Conservation (phyloP, 2,113 vertebrate genomes). For the Setophaga coronata region DNA sequence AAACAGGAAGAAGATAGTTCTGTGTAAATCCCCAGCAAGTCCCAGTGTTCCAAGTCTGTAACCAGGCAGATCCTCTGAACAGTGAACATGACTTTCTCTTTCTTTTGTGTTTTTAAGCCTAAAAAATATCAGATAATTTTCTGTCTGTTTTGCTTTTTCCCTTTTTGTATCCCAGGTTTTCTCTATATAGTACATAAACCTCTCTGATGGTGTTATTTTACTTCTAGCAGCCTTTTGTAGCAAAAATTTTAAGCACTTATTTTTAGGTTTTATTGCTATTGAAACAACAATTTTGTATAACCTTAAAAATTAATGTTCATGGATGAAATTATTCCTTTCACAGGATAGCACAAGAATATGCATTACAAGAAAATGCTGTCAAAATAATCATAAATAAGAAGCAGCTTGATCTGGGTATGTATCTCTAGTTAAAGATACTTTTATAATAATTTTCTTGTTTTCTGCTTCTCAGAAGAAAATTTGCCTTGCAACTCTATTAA, state of each 20-base stretch:
- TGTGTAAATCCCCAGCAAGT: background rate
- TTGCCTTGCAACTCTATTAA: background rate
- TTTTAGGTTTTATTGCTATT: background rate
- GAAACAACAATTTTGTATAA: background rate
- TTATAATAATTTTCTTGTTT: background rate
- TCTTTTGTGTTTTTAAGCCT: background rate
- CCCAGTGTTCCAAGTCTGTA: background rate
- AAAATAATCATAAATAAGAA: slow-evolving; percentile 84
- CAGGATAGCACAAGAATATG: slow-evolving; percentile 79
- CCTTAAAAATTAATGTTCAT: background rate
- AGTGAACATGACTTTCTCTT: background rate
- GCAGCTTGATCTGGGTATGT: slow-evolving; percentile 79
- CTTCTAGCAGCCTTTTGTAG: background rate
- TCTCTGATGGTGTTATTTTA: background rate
- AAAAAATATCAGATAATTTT: background rate
- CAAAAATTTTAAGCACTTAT: background rate
- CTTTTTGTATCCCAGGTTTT: background rate
- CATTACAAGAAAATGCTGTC: slow-evolving; percentile 77
- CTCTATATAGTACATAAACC: background rate
- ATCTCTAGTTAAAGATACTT: background rate
- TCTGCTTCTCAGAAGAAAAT: background rate
- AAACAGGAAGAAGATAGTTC: background rate
- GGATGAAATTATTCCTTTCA: slow-evolving; percentile 38
- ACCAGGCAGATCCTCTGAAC: background rate
- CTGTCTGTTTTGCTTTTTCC: background rate